Evolutionary conservation across 2,113 vertebrate genomes (phyloP), one percentile per base, ranked within the genome.

Genomic region (Heterotilapia buettikoferi): DNA sequence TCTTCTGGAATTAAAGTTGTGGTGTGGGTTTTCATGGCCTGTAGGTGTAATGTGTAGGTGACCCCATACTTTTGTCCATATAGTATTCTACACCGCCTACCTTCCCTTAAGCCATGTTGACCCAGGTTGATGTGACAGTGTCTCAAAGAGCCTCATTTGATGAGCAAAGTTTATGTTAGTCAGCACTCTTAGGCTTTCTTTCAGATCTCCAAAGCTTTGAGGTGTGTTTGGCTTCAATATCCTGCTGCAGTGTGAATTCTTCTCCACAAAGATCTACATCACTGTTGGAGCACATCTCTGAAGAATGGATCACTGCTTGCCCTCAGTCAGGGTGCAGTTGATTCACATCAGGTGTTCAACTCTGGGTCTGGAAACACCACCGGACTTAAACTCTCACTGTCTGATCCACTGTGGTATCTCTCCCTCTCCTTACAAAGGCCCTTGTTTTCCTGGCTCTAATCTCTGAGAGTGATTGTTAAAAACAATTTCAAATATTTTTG

Each of bases 21-120:
- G 21, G 0, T 26, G 0, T 26, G 54, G 54, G 54, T 26, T 57
- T 57, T 26, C 12, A 57, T 57, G 21, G 54, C 21, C 54, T 57
- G 24, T 57, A 57, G 54, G 24, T 57, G 6, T 56, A 56, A 56
- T 56, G 21, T 56, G 54, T 56, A 56, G 54, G 54, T 56, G 54
- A 26, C 54, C 12, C 24, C 54, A 0, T 57, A 57, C 21, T 0
- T 57, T 57, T 56, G 54, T 56, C 54, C 11, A 56, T 13, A 56
- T 56, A 56, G 4, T 56, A 26, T 26, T 57, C 12, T 2, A 7
- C 54, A 57, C 21, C 2, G 21, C 54, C 6, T 57, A 7, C 54
- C 21, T 7, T 1, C 54, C 21, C 0, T 57, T 57, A 26, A 26
- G 4, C 12, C 54, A 14, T 57, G 21, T 57, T 57, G 54, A 57